Conservation (phyloP, 2,888 invertebrate species). For the Stenotaenia linearis region DNA sequence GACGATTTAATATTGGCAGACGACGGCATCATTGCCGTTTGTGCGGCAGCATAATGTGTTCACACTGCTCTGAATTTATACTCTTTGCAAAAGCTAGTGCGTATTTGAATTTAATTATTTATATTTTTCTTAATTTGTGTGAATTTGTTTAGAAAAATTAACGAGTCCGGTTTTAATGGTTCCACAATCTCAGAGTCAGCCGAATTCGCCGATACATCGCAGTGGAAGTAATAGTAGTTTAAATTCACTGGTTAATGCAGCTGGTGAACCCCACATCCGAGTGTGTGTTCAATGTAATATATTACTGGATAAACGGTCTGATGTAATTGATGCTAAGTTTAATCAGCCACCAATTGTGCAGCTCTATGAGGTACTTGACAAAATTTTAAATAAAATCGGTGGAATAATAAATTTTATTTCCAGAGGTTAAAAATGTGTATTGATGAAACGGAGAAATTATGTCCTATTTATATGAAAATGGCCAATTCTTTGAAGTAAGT, state of each 20-base stretch:
- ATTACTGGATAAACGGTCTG: slow-evolving; percentile 69
- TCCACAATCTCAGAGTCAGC: slow-evolving; percentile 17
- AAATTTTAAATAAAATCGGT: not conserved
- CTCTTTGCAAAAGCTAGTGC: slow-evolving; percentile 63
- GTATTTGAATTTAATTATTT: slow-evolving; percentile 35
- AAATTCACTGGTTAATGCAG: slow-evolving; percentile 48
- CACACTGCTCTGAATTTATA: slow-evolving; percentile 82
- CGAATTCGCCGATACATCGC: slow-evolving; percentile 42
- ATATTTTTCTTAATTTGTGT: slow-evolving; percentile 15
- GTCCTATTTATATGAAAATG: slow-evolving; percentile 57
- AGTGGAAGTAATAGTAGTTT: slow-evolving; percentile 54
- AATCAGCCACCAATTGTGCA: slow-evolving; percentile 71
- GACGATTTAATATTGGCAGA: slow-evolving; percentile 75
- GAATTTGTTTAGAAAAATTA: slow-evolving; percentile 52
- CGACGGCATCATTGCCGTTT: slow-evolving; percentile 94
- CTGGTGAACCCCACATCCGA: slow-evolving; percentile 52
- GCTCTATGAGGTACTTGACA: slow-evolving; percentile 60
- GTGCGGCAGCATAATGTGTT: slow-evolving; percentile 88
- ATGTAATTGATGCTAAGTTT: slow-evolving; percentile 73
- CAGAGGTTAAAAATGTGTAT: slow-evolving; percentile 66
- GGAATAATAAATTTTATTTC: not conserved
- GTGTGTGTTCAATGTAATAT: slow-evolving; percentile 48
- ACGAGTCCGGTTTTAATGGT: slow-evolving; percentile 51
- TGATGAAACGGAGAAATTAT: slow-evolving; percentile 60
- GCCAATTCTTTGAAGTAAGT: slow-evolving; percentile 56